Evolutionary conservation across 2,797 vertebrate genomes (phyloP), one percentile per base, ranked within the genome.

Genomic region (Clarias fuscus): DNA sequence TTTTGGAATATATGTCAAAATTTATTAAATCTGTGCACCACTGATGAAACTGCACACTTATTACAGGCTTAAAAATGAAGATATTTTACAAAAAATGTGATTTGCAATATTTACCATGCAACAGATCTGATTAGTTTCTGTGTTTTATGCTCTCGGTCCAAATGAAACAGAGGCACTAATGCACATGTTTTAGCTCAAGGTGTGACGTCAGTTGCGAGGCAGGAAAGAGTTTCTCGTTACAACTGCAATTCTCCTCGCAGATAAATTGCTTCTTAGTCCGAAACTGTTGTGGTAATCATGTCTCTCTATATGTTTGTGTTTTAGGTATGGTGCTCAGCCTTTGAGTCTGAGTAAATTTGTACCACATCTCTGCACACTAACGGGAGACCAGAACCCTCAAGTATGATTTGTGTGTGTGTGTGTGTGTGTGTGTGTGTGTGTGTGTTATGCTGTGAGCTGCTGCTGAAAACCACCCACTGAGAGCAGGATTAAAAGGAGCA

Each of bases 381-480:
- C 96, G 87, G 97, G 97, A 93, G 98, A 99, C 94, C 97, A 97
- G 30, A 98, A 98, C 90, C 96, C 96, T 89, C 98, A 99, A 96
- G 98, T 99, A 86, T 64, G 88, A 85, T 37, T 85, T 78, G 22
- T 65, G 13, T 82, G n/a, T 82, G 80, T 73, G 5, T 78, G 58
- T 84, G 40, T 80, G 22, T 75, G 43, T 83, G 24, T n/a, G 1
- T 78, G 1, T 48, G 27, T 84, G 71, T 77, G 24, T 82, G 4
- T 79, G 27, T 84, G 72, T 48, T 48, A 75, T 85, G 53, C 48
- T 59, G 82, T 48, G 67, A 62, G n/a, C 58, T 72, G 37, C n/a
- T 70, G n/a, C 33, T 13, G n/a, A 24, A 40, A 83, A 43, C 24
- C 22, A 30, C 62, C 73, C 62, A 53, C 40, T 75, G 40, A 86